Percentiles rank a stretch among this genome's conserved stretches.
These are phyloP conservation scores for Penaeus japonicus DNA, from an alignment of 1,140 invertebrate species.

Conservation along the genomic window DNA sequence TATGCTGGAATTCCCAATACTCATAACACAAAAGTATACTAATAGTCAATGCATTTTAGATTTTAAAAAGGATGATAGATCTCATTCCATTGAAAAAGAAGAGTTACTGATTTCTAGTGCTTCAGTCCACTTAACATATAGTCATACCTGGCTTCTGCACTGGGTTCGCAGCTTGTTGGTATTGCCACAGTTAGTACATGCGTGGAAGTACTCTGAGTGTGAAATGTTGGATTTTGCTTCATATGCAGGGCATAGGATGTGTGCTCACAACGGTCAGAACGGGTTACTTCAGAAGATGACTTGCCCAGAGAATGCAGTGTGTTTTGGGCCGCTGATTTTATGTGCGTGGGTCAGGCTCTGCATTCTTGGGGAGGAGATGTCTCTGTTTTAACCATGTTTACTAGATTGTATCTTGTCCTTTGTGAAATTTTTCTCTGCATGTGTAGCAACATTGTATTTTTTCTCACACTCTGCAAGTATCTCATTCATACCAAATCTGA, in stretches of 20 bases:
- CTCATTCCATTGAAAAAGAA: too few species aligned
- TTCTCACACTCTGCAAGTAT: constrained; percentile 27
- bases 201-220: constrained; percentile 27
- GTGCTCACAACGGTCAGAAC: not conserved
- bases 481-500: constrained; percentile 35
- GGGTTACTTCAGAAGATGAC: too few species aligned
- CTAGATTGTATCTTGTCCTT: too few species aligned
- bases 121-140: constrained; percentile 17
- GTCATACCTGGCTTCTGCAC: constrained; percentile 54
- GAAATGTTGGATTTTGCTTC: constrained; percentile 6
- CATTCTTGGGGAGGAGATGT: too few species aligned
- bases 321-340: too few species aligned
- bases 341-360: too few species aligned
- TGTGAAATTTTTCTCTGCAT: not conserved
- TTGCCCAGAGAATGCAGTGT: too few species aligned
- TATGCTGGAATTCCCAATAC: too few species aligned
- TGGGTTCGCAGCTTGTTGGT: constrained; percentile 53
- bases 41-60: too few species aligned
- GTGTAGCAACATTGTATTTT: not conserved
- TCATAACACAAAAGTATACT: not conserved
- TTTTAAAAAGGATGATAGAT: not conserved
- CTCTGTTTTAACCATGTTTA: too few species aligned
- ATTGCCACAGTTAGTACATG: constrained; percentile 50
- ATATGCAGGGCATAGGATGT: not conserved
- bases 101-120: constrained; percentile 31